phyloP scores from a whole-genome alignment of 2,113 vertebrate genomes.

The Maccullochella peelii region DNA sequence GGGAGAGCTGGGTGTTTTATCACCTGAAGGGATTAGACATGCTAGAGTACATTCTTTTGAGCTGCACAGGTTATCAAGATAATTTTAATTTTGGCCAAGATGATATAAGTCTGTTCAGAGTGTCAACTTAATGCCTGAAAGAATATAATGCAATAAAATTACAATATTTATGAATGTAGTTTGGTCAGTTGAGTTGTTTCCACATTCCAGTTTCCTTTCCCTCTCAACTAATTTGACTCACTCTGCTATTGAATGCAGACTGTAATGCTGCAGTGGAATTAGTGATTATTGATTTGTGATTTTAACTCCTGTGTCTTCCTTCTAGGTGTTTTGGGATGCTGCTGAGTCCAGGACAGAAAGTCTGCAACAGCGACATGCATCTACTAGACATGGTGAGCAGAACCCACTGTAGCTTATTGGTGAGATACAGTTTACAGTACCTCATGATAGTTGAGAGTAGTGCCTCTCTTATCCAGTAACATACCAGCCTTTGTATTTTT shows the following conservation, averaged over 20 bases:
- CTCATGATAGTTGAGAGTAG: not conserved
- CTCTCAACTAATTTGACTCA: not conserved
- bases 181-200: not conserved
- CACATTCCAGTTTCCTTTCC: not conserved
- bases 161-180: not conserved
- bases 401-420: not conserved
- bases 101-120: not conserved
- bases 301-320: slow-evolving; percentile 17
- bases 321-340: slow-evolving; percentile 98
- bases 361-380: slow-evolving; percentile 98
- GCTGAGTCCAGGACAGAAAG: slow-evolving; percentile 95
- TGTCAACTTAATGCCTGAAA: not conserved
- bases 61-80: not conserved
- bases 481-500: not conserved
- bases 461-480: not conserved
- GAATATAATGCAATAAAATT: not conserved
- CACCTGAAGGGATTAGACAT: not conserved
- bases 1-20: not conserved
- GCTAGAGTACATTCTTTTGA: not conserved
- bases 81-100: not conserved
- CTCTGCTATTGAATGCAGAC: slow-evolving; percentile 1
- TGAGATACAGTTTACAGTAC: not conserved
- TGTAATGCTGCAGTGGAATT: slow-evolving; percentile 11
- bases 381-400: slow-evolving; percentile 95
- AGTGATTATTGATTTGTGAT: slow-evolving; percentile 16